A percentile compares a stretch with the other conserved stretches of the same genome.
phyloP scores from a whole-genome alignment of 2,888 invertebrate genomes.

The Plebejus anna region DNA sequence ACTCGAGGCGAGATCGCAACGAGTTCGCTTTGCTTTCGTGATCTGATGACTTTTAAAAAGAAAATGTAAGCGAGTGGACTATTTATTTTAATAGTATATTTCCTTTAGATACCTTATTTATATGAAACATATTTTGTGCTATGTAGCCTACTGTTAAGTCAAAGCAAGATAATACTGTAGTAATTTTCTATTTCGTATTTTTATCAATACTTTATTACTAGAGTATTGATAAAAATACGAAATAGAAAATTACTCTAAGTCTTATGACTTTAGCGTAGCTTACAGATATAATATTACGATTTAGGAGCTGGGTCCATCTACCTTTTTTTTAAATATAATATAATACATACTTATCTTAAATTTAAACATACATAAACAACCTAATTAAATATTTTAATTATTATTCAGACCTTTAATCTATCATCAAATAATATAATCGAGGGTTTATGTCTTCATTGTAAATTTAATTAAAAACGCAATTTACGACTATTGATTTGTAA shows the following conservation, averaged over 20 bases:
- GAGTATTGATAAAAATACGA: too few species aligned
- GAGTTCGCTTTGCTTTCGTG: neutral
- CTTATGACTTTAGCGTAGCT: too few species aligned
- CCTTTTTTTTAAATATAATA: neutral
- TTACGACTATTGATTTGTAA: slow-evolving; percentile 1
- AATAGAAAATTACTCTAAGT: neutral
- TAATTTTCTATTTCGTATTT: neutral
- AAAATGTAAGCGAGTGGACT: neutral
- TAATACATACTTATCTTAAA: neutral
- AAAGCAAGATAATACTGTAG: too few species aligned
- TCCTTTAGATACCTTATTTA: too few species aligned
- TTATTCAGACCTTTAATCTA: slow-evolving; percentile 13
- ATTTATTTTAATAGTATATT: too few species aligned
- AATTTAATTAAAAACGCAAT: slow-evolving; percentile 7
- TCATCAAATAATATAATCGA: slow-evolving; percentile 7
- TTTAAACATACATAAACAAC: neutral
- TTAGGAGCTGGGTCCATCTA: too few species aligned
- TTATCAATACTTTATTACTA: too few species aligned
- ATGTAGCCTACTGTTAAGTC: too few species aligned
- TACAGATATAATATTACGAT: too few species aligned
- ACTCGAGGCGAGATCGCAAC: neutral
- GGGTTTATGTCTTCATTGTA: slow-evolving; percentile 20
- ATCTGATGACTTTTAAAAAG: neutral
- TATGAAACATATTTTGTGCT: too few species aligned
- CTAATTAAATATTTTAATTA: slow-evolving; percentile 1